Evolutionary conservation across 2,888 invertebrate species (phyloP).

Genomic region (Drosophila paramelanica): DNA sequence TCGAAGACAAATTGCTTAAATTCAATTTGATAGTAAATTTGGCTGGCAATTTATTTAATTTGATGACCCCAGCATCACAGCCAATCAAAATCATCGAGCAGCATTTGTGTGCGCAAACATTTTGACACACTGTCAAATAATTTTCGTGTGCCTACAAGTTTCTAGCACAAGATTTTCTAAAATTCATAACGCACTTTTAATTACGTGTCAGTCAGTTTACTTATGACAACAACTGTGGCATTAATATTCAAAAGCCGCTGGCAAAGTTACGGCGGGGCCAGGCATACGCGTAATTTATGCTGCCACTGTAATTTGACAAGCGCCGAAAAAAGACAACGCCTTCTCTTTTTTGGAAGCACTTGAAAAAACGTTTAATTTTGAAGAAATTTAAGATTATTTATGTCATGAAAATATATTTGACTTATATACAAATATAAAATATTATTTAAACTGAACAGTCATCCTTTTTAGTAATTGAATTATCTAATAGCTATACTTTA

Average conservation of each 20-base stretch:
- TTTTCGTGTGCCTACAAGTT: neutral
- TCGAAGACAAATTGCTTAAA: constrained; percentile 74
- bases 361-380: neutral
- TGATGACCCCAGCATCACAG: constrained; percentile 51
- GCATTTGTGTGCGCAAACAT: constrained; percentile 16
- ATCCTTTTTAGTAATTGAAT: too few species aligned
- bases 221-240: constrained; percentile 48
- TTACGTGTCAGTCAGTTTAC: constrained; percentile 69
- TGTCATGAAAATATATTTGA: too few species aligned
- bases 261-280: constrained; percentile 13
- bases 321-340: constrained; percentile 5
- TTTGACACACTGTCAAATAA: constrained; percentile 39
- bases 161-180: constrained; percentile 25
- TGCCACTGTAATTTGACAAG: constrained; percentile 52
- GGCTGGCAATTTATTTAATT: constrained; percentile 73
- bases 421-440: too few species aligned
- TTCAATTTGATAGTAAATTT: constrained; percentile 79
- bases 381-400: neutral
- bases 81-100: constrained; percentile 41
- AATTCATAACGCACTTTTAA: constrained; percentile 61
- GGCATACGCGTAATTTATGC: constrained; percentile 56
- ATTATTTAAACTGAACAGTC: too few species aligned
- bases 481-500: too few species aligned
- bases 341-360: constrained; percentile 1
- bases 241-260: constrained; percentile 57